phyloP scores from a whole-genome alignment of 2,797 vertebrate species.

The Leucoraja ocellata region DNA sequence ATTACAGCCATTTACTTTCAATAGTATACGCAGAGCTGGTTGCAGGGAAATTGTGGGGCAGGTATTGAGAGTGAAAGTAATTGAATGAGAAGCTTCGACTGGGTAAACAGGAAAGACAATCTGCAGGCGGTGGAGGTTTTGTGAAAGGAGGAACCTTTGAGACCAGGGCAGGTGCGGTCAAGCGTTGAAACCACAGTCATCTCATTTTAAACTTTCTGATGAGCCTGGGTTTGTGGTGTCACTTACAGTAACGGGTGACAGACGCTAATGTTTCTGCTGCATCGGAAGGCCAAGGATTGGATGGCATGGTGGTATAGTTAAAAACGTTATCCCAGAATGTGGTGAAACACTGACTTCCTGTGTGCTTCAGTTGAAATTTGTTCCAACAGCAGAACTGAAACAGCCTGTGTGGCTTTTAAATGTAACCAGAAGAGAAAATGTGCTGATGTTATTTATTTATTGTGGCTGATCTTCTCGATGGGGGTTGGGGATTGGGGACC shows the following conservation, averaged over 20 bases:
- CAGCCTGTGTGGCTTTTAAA: background rate
- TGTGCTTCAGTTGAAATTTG: background rate
- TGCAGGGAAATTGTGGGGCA: no score
- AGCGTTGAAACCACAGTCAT: background rate
- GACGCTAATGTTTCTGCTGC: background rate
- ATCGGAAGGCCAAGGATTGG: background rate
- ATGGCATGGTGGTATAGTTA: background rate
- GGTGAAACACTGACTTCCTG: background rate
- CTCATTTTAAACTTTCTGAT: conserved; percentile 17
- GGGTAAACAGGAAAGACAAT: conserved; percentile 21
- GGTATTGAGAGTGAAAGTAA: conserved; percentile 4
- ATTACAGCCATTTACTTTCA: background rate
- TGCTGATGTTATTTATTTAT: background rate
- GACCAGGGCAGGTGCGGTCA: conserved; percentile 8
- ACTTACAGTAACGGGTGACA: background rate
- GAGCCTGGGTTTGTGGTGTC: conserved; percentile 25
- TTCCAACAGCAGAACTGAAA: background rate
- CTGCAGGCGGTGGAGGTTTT: background rate
- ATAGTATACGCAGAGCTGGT: background rate
- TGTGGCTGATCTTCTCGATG: background rate
- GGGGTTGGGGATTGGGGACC: background rate
- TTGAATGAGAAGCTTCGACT: conserved; percentile 20
- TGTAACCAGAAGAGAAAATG: background rate
- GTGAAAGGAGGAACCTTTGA: background rate
- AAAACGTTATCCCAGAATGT: background rate